Percentiles rank a stretch among this genome's conserved stretches.
phyloP scores from a whole-genome alignment of 2,113 vertebrate species.

The Pterocles orientalis region DNA sequence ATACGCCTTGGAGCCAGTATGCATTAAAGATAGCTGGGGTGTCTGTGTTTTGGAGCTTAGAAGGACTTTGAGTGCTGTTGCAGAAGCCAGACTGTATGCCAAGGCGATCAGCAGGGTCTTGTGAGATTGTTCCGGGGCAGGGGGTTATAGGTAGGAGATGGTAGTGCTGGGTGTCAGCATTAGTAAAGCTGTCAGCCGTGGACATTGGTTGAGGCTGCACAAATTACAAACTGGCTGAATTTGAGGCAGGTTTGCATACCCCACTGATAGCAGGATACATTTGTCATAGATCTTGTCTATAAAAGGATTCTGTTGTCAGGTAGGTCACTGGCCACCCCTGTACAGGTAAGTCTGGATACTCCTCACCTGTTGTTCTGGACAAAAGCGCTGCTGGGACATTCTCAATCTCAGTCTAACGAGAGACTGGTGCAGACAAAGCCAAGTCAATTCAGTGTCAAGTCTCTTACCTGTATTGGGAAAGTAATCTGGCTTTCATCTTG shows the following conservation, averaged over 20 bases:
- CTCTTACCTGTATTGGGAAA: neutral
- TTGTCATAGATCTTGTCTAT: accelerated
- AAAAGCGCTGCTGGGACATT: accelerated
- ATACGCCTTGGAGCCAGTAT: neutral
- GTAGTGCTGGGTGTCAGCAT: accelerated
- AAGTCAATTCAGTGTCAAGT: neutral
- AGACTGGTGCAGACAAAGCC: neutral
- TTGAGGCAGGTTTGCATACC: neutral
- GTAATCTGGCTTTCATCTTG: neutral
- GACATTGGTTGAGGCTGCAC: neutral
- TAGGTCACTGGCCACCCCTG: neutral
- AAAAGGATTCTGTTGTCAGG: neutral
- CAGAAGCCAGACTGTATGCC: neutral
- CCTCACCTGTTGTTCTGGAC: neutral
- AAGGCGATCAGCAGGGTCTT: neutral
- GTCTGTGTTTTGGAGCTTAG: neutral
- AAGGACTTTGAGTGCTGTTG: neutral
- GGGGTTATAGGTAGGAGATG: neutral
- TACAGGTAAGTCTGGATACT: neutral
- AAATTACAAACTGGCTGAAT: neutral
- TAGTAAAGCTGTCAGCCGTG: neutral
- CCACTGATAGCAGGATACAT: neutral
- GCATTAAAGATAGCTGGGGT: neutral
- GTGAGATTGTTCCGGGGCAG: neutral
- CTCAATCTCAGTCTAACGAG: neutral